Conservation (phyloP, 2,888 invertebrate species). For the Stenodera caucasica region DNA sequence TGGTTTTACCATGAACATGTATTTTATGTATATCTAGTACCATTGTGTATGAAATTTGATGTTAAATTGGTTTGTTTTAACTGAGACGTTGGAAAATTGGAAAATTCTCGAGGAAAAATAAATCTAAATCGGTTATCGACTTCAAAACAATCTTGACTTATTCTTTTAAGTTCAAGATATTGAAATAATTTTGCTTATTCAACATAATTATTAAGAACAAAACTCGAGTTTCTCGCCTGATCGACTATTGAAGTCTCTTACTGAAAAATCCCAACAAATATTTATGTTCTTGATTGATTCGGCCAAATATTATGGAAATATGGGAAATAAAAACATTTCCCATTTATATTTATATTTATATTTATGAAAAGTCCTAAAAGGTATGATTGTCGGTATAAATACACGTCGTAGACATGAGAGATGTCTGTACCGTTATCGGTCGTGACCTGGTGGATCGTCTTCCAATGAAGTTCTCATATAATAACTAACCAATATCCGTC, state of each 20-base stretch:
- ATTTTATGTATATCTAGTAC: not conserved
- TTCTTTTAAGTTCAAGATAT: too few species aligned
- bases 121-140: not conserved
- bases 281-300: not conserved
- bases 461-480: constrained; percentile 13
- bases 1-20: constrained; percentile 7
- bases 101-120: not conserved
- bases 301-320: not conserved
- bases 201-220: too few species aligned
- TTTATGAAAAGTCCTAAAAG: constrained; percentile 1
- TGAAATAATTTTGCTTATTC: too few species aligned
- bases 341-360: too few species aligned
- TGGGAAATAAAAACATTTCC: not conserved
- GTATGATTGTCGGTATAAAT: not conserved
- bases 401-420: constrained; percentile 15
- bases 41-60: not conserved
- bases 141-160: not conserved
- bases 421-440: constrained; percentile 17
- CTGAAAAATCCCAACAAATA: not conserved
- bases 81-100: not conserved
- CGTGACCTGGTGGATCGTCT: constrained; percentile 18
- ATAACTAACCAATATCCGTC: not conserved
- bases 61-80: not conserved
- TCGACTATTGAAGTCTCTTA: not conserved
- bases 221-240: not conserved